Evolutionary conservation across 2,888 invertebrate genomes (phyloP), one percentile per base, ranked within the genome.

Genomic region (Anoncus sp.): DNA sequence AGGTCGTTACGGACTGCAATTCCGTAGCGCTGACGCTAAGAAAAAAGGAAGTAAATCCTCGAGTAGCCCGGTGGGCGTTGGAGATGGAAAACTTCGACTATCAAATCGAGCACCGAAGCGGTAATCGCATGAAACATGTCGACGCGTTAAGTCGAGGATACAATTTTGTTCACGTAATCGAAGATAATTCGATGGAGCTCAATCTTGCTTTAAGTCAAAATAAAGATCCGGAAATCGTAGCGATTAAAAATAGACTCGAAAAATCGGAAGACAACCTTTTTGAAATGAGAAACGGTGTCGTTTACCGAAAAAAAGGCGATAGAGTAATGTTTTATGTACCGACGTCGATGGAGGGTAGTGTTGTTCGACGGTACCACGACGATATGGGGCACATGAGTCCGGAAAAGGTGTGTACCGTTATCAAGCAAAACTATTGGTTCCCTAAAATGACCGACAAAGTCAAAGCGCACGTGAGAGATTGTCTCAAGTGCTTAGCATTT

Each of bases 1-100:
- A 81, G 62, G 85, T 87, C 9, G 69, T 86, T 3, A 87, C 86
- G 0, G 86, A 88, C 70, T 88, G 86, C 63, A 82, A 86, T 71
- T 80, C 82, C 18, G 59, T 88, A 4, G 80, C 77, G 49, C 38
- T 83, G 70, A 77, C 87, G 7, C 67, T 87, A 83, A 69, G 77
- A 22, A 88, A 87, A 77, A 84, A 85, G 66, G 85, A 87, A 6
- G 77, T 89, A 18, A 85, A 86, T 76, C 84, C 85, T 0, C 65
- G 85, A 69, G 88, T 88, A 45, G 53, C 77, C 12, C 35, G 87
- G 43, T 88, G 88, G 89, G 75, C 81, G 27, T 63, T 85, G 14
- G 75, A 81, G 31, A 63, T 88, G 12, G 79, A 84, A 69, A 82
- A 84, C 77, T 82, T 66, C 75, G 81, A 84, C 69, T 87, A 85